These are phyloP conservation scores for Congeria kusceri DNA, from an alignment of 2,888 invertebrate genomes.

Conservation along the genomic window DNA sequence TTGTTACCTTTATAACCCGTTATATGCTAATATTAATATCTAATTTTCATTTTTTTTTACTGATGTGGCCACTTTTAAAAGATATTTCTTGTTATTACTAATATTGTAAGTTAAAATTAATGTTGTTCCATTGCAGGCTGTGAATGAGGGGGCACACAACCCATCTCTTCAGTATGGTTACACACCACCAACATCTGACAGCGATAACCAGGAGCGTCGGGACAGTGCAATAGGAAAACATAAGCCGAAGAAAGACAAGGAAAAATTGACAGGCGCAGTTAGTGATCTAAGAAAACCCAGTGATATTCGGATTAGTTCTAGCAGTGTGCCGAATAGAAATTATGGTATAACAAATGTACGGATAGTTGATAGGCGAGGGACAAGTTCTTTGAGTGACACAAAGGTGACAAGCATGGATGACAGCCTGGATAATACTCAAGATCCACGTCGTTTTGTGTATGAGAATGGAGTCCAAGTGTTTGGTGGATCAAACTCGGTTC, in stretches of 20 bases:
- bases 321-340: constrained; percentile 14
- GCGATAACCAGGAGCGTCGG: background rate
- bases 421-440: background rate
- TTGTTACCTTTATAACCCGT: too few species aligned
- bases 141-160: constrained; percentile 43
- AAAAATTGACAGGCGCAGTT: too few species aligned
- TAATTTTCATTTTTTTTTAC: too few species aligned
- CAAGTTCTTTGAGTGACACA: too few species aligned
- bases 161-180: constrained; percentile 43
- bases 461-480: constrained; percentile 35
- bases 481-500: constrained; percentile 31
- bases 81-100: too few species aligned
- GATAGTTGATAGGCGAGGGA: constrained; percentile 16
- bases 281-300: constrained; percentile 11
- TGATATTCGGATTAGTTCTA: constrained; percentile 33
- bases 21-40: too few species aligned
- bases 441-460: constrained; percentile 27
- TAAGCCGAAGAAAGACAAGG: background rate
- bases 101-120: too few species aligned
- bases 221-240: background rate
- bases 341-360: constrained; percentile 19
- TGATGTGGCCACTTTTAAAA: too few species aligned
- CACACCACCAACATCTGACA: constrained; percentile 18
- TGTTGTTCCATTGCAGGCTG: constrained; percentile 39
- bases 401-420: background rate